Base-by-base conservation (phyloP, 1,140 invertebrate species). In the Lerema accius region DNA sequence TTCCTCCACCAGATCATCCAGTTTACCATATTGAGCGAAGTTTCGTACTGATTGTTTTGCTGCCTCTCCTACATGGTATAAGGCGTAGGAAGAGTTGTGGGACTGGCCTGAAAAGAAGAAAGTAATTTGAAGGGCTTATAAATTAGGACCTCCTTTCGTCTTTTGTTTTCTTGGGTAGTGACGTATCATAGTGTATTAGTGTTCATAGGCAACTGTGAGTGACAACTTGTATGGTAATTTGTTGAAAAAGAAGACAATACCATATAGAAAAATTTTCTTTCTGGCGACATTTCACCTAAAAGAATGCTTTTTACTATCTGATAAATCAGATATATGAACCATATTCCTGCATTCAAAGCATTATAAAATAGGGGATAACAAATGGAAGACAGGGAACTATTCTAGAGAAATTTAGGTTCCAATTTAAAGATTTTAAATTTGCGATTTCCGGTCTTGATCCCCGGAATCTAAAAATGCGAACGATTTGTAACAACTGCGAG, bases 31-130 rank as follows among this genome's bases (percentile, higher is more conserved):
- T 82, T 98, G 96, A 3, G 96, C 94, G 81, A 98, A 97, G 64
- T 94, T 91, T 67, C 95, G 94, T 2, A 98, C 92, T 0, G 95
- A 94, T 10, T 92, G 74, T 14, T 94, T 94, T 0, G 96, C 94
- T 28, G 92, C 91, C 63, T 95, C 92, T 0, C 96, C 96, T 35
- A 97, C 87, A 19, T 93, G 92, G 92, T 97, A 98, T 28, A 98
- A 92, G 0, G 90, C 92, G 89, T 95, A 97, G n/a, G 93, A 94
- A 56, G 92, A 87, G 78, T 96, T 95, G 90, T 98, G 97, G 14
- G 95, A 96, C 78, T 96, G 94, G 70, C 97, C 97, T 98, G 92
- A 10, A 93, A 93, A n/a, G n/a, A n/a, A n/a, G n/a, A n/a, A 53
- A 45, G 48, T 6, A 43, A 32, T 28, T 14, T 3, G 9, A 14